Base-by-base conservation (phyloP, 1,140 invertebrate genomes). In the Teleogryllus occipitalis region DNA sequence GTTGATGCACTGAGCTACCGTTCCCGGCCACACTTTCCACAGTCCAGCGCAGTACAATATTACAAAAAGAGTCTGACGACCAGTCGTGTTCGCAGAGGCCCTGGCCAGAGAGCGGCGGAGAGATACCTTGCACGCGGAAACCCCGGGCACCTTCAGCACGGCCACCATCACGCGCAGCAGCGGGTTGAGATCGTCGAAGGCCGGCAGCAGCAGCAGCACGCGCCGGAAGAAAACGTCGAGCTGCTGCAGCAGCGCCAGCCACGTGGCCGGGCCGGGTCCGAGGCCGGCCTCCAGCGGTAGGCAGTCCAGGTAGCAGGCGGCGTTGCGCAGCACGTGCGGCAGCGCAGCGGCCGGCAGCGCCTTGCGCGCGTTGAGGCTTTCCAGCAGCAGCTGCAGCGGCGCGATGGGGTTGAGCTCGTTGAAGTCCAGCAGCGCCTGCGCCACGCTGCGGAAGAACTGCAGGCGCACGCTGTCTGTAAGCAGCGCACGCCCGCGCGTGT, bases 321-420 rank as follows among this genome's bases (percentile, higher is more conserved):
- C 91, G 87, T 99, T 99, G 82, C 92, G 90, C 47, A 98, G 86
- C 75, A 97, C 93, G 74, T 90, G 89, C 7, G 90, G 89, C 47
- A 95, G 83, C 73, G 90, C 89, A 81, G 97, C 96, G 46, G 91
- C 87, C 7, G 95, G 93, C 75, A 98, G 84, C 1, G 92, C 92
- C 87, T 98, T 98, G 85, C 94, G 95, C 0, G 92, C 92, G 86
- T 97, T 98, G 72, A 98, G 85, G 77, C 93, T 95, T 87, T 99
- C 97, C 74, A 99, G 89, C 12, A 99, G 87, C 81, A 96, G 87
- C 84, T 98, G 96, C 77, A 99, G 88, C 15, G 97, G 97, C 54
- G 96, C 95, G 79, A 97, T 94, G 8, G 97, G 96, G 86, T 97
- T 98, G 73, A 99, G 85, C 85, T 99, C 98, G 84, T 94, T 94